These are phyloP conservation scores for Psilanteris sp. DNA, from an alignment of 1,140 invertebrate species.

Conservation along the genomic window DNA sequence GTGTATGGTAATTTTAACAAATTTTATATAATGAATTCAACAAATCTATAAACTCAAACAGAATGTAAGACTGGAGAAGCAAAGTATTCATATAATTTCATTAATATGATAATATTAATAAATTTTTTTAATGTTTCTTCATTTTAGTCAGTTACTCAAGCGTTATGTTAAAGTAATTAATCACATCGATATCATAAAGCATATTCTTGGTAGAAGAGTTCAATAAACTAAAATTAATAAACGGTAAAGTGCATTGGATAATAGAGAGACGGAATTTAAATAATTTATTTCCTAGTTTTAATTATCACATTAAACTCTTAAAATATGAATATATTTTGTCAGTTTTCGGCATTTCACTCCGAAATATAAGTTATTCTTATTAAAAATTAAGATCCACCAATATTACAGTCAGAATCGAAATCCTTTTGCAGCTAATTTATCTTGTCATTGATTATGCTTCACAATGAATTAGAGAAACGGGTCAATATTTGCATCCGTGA, in stretches of 20 bases:
- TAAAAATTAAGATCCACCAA: not conserved
- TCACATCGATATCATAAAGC: constrained; percentile 5
- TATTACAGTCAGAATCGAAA: not conserved
- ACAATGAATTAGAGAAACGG: not conserved
- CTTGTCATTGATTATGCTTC: not conserved
- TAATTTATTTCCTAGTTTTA: constrained; percentile 13
- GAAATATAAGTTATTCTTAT: not conserved
- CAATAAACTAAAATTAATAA: constrained; percentile 30
- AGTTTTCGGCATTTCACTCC: not conserved
- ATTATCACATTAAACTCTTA: constrained; percentile 1
- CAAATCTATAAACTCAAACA: too few species aligned
- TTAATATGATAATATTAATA: too few species aligned
- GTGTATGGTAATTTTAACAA: too few species aligned
- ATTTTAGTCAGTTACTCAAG: constrained; percentile 1
- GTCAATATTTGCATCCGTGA: constrained; percentile 3
- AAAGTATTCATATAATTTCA: too few species aligned
- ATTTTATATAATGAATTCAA: too few species aligned
- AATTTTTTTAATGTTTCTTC: constrained; percentile 1
- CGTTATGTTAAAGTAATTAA: constrained; percentile 6
- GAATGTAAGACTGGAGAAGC: too few species aligned
- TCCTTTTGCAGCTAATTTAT: not conserved
- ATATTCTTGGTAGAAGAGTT: constrained; percentile 24
- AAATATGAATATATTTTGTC: constrained; percentile 6
- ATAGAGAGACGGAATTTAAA: constrained; percentile 10
- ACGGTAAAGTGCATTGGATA: constrained; percentile 14